Percentiles rank a stretch among this genome's conserved stretches.
phyloP scores from a whole-genome alignment of 2,797 vertebrate species.

The Gorsachius magnificus region DNA sequence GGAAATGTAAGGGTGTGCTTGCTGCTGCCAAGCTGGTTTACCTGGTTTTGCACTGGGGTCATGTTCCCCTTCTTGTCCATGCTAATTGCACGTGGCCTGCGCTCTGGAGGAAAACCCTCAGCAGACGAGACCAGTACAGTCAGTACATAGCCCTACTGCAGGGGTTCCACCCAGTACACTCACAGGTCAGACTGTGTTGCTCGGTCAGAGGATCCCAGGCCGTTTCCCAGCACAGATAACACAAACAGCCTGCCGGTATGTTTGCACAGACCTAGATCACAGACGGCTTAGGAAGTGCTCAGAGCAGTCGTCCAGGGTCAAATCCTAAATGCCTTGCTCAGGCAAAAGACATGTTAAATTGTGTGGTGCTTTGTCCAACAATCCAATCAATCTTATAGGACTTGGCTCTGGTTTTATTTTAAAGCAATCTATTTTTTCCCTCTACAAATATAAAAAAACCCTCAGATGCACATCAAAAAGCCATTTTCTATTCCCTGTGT shows the following conservation, averaged over 20 bases:
- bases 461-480: not conserved
- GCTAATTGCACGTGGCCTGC: rapidly evolving
- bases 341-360: not conserved
- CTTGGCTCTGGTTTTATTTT: not conserved
- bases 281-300: rapidly evolving
- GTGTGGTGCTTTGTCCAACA: not conserved
- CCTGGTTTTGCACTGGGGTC: not conserved
- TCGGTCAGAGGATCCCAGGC: not conserved
- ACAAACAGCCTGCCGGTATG: not conserved
- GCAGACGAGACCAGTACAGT: not conserved
- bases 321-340: not conserved
- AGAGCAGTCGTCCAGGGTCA: not conserved
- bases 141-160: not conserved
- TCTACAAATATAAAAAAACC: not conserved
- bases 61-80: not conserved
- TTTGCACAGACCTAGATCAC: not conserved
- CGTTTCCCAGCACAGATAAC: not conserved
- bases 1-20: not conserved
- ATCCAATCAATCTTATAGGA: not conserved
- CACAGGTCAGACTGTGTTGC: not conserved
- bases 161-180: not conserved
- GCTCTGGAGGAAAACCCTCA: not conserved
- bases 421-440: not conserved
- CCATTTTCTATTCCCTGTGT: not conserved
- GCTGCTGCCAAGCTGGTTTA: not conserved